Base-by-base conservation (phyloP, 2,797 vertebrate species). In the Siniperca obscura region DNA sequence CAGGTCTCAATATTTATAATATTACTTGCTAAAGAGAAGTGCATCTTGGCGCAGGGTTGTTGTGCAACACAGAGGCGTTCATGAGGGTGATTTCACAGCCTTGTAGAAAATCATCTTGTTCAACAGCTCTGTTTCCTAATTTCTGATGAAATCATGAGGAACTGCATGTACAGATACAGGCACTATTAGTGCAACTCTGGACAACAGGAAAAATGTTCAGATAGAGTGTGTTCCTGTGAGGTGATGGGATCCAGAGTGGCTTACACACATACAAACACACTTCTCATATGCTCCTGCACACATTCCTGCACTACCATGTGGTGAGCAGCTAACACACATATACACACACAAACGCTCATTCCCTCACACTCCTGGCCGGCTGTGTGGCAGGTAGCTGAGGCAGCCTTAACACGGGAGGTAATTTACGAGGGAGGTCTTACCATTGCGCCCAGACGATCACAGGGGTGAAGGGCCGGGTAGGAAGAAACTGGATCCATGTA, bases 371-470 rank as follows among this genome's bases (percentile, higher is more conserved):
- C 42, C 44, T 61, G 76, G 78, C 80, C 38, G 61, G 67, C 87
- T 80, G 91, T 77, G 85, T 92, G 91, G 89, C 93, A 92, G 91
- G 93, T 94, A 90, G 89, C 85, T 25, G 25, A 74, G 83, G 77
- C 76, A 74, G 86, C 73, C 78, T 75, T 90, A 93, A 94, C 88
- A 82, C 72, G 7, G 50, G 85, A 70, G 78, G 78, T 95, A 91
- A 96, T 96, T 96, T 96, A 96, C 46, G 92, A 91, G 88, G 73
- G 76, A 82, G 92, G 91, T 95, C 96, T 97, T 96, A 99, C 98
- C 97, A 93, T 93, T 74, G 91, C 73, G 60, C 92, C 94, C 85
- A 97, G 95, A 84, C 95, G 95, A 90, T 95, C 90, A 66, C 94
- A 91, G 71, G 95, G 91, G 81, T 97, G 97, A 91, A 96, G 94